Evolutionary conservation across 2,888 invertebrate genomes (phyloP).

Genomic region (Choreutis nemorana): DNA sequence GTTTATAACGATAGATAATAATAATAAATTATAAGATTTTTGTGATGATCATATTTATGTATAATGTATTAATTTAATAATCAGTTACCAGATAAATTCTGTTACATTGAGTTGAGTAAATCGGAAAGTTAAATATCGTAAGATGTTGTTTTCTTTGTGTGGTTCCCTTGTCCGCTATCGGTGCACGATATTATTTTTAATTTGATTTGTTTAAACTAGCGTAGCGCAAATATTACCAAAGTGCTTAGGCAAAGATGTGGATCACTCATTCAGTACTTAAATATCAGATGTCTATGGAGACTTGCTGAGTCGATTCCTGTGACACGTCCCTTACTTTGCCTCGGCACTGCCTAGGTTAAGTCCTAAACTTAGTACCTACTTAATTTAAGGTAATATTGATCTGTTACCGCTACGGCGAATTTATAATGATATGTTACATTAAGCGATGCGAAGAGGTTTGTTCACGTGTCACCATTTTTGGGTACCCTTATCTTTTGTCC

Average conservation of each 20-base stretch:
- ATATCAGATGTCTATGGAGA: slow-evolving; percentile 6
- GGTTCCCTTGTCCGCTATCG: slow-evolving; percentile 34
- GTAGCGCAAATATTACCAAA: slow-evolving; percentile 40
- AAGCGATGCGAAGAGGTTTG: slow-evolving; percentile 38
- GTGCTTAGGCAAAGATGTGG: slow-evolving; percentile 22
- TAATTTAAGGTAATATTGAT: slow-evolving; percentile 55
- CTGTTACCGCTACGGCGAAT: slow-evolving; percentile 56
- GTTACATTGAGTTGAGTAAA: slow-evolving; percentile 60
- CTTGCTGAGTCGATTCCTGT: too few relatives aligned
- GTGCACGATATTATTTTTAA: slow-evolving; percentile 4
- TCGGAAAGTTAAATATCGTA: slow-evolving; percentile 46
- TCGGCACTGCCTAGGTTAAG: slow-evolving; percentile 26
- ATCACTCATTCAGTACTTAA: slow-evolving; percentile 11
- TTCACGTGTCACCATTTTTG: slow-evolving; percentile 20
- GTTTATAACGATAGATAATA: slow-evolving; percentile 43
- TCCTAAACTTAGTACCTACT: slow-evolving; percentile 42
- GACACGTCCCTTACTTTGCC: slow-evolving; percentile 7
- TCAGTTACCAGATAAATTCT: slow-evolving; percentile 60
- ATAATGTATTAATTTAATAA: slow-evolving; percentile 55
- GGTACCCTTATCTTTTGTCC: too few relatives aligned
- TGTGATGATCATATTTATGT: slow-evolving; percentile 54
- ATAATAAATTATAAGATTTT: slow-evolving; percentile 39
- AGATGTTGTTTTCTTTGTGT: slow-evolving; percentile 56
- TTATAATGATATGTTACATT: too few relatives aligned
- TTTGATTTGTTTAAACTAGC: slow-evolving; percentile 14